Evolutionary conservation across 1,140 invertebrate species (phyloP), one percentile per base, ranked within the genome.

Genomic region (Lucilia cuprina): DNA sequence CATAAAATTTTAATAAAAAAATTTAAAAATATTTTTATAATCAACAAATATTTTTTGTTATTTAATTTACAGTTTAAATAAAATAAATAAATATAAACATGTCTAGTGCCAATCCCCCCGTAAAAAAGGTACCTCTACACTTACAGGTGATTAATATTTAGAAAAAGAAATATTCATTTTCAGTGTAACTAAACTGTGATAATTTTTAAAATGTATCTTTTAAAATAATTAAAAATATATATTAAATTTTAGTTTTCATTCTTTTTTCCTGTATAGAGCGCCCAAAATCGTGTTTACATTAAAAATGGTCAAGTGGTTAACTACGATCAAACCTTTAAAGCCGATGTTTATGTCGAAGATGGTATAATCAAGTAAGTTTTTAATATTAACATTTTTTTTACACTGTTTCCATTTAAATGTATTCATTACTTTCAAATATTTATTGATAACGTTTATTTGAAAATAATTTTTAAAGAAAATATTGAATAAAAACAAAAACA

Each of bases 231-330:
- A 8, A 10, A 41, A 41, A 41, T 41, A 41, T 41, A 41, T 41
- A 41, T 8, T 8, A 8, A 41, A n/a, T n/a, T 41, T 41, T 41
- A 41, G n/a, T 10, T 10, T 41, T 8, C 2, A 41, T 41, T 41
- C 0, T 14, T 55, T 55, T 65, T 84, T 91, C 92, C 97, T 92
- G 93, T 93, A 10, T 93, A 98, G 96, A 98, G 97, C 91, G 95
- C 97, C 25, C 96, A 97, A 91, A 98, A 97, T 91, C 94, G 97
- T 14, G 92, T 99, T 55, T 93, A 99, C 55, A 98, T 99, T 85
- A 98, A 98, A 92, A 96, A 97, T 92, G 99, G 98, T 13, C 95
- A 96, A 89, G 94, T 99, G 83, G 97, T 99, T 74, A 99, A 99
- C 92, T 97, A 98, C 89, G 98, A 99, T 92, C 95, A 94, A 41